A percentile compares a stretch with the other conserved stretches of the same genome.
Evolutionary conservation across 1,140 invertebrate species (phyloP).

Genomic region (Megathymus violae): DNA sequence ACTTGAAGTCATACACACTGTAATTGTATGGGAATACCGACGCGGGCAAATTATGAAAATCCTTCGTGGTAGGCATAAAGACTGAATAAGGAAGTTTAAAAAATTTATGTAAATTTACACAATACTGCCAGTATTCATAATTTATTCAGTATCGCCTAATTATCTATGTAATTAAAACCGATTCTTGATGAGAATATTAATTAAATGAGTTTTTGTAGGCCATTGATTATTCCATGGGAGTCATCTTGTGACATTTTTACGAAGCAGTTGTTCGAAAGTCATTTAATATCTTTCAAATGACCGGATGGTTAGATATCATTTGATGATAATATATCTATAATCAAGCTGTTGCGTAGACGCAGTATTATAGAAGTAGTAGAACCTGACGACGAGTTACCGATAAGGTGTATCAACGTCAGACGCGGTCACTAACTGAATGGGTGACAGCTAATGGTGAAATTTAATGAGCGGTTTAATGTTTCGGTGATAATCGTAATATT

Average conservation of each 20-base stretch:
- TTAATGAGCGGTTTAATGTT: no score
- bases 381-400: no score
- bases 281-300: slow-evolving; percentile 10
- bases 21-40: no score
- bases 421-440: no score
- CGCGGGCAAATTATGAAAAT: no score
- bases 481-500: no score
- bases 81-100: no score
- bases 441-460: no score
- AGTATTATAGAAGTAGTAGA: no score
- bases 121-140: slow-evolving; percentile 1
- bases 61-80: no score
- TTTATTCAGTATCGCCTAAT: slow-evolving; percentile 10
- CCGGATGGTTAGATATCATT: slow-evolving; percentile 7
- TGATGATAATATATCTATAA: slow-evolving; percentile 5
- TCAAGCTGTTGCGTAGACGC: neutral
- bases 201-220: slow-evolving; percentile 11
- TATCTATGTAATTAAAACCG: slow-evolving; percentile 15
- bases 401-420: no score
- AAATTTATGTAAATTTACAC: neutral
- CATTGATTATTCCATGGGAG: slow-evolving; percentile 11
- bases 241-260: slow-evolving; percentile 14
- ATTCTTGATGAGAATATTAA: slow-evolving; percentile 17
- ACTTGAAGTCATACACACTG: no score
- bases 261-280: slow-evolving; percentile 8